A percentile compares a stretch with the other conserved stretches of the same genome.
Evolutionary conservation across 2,113 vertebrate species (phyloP).

Genomic region (Eleginops maclovinus): DNA sequence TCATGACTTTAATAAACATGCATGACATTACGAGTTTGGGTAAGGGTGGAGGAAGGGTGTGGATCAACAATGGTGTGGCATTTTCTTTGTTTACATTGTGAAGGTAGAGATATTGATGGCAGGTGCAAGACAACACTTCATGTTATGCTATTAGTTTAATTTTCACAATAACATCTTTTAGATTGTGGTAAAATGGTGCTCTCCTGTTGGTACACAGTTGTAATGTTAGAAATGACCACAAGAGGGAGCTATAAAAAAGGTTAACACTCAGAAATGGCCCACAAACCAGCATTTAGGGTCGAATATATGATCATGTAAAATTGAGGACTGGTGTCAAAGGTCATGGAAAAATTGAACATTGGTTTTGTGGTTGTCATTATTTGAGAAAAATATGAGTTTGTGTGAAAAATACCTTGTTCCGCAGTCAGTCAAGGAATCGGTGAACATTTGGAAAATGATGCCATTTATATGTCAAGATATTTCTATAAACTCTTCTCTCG

Average conservation of each 20-base stretch:
- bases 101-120: neutral
- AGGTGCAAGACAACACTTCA: neutral
- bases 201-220: neutral
- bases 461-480: neutral
- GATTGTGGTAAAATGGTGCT: neutral
- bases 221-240: constrained; percentile 29
- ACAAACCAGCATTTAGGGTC: too few relatives aligned
- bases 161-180: neutral
- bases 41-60: neutral
- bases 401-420: neutral
- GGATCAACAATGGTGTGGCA: neutral
- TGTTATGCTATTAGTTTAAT: neutral
- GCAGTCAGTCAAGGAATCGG: neutral
- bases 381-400: neutral
- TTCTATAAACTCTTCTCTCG: neutral
- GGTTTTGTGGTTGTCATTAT: neutral
- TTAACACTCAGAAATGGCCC: neutral
- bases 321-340: too few relatives aligned
- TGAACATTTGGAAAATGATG: neutral
- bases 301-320: too few relatives aligned
- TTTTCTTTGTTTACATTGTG: neutral
- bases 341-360: too few relatives aligned
- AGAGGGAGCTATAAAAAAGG: constrained; percentile 39
- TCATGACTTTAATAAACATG: neutral
- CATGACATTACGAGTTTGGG: neutral